Evolutionary conservation across 35 echinoderm and acorn worm species (phyloP).

Genomic region (Acanthaster planci): DNA sequence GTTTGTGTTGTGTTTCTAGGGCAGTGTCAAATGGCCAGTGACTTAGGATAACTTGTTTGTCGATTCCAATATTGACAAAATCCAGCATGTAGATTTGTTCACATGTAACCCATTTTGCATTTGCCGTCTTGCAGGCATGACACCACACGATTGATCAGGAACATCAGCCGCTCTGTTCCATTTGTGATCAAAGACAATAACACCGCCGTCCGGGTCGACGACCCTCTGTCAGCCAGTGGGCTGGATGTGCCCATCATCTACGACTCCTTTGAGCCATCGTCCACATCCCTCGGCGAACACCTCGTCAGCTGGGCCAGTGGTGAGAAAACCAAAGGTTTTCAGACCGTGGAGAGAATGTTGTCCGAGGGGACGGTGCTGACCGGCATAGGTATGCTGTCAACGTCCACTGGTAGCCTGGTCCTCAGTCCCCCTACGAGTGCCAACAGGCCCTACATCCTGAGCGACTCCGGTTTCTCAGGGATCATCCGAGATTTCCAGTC

Average conservation of each 20-base stretch:
- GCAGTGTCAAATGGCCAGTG: too few species aligned
- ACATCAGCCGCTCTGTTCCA: constrained; percentile 77
- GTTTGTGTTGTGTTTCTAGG: too few species aligned
- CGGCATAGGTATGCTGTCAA: constrained; percentile 79
- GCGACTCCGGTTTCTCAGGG: constrained; percentile 39
- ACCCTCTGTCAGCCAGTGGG: constrained; percentile 66
- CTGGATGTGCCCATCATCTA: constrained; percentile 79
- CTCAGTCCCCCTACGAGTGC: constrained; percentile 63
- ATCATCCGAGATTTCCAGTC: constrained; percentile 71
- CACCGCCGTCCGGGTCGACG: constrained; percentile 56
- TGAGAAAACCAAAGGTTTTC: constrained; percentile 97
- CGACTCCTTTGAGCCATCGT: constrained; percentile 81
- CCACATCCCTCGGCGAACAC: constrained; percentile 71
- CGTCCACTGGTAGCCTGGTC: constrained; percentile 46
- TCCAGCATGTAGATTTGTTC: too few species aligned
- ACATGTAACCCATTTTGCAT: neutral
- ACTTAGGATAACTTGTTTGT: too few species aligned
- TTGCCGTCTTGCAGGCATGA: constrained; percentile 70
- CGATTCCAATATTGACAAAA: too few species aligned
- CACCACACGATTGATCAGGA: constrained; percentile 69
- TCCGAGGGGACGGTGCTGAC: constrained; percentile 81
- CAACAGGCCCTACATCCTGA: constrained; percentile 71
- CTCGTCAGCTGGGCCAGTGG: constrained; percentile 96
- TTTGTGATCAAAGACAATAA: constrained; percentile 64
- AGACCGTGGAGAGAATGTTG: constrained; percentile 85